Conservation (phyloP, 35 echinoderm and acorn worm genomes). For the Ophioderma brevispina region DNA sequence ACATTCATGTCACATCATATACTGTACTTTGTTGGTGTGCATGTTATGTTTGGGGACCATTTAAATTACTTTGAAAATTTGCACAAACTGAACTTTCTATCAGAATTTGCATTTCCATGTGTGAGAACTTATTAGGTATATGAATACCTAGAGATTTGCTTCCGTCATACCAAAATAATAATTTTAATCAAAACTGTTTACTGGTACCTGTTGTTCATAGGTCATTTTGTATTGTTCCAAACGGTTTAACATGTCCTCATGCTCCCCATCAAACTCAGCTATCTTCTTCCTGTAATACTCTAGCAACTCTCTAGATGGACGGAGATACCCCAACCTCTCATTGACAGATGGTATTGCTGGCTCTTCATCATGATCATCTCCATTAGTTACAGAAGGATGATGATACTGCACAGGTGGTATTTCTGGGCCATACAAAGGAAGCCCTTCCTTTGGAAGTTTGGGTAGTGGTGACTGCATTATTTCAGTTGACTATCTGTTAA, state of each 20-base stretch:
- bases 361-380: slow-evolving; percentile 36
- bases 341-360: slow-evolving; percentile 77
- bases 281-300: slow-evolving; percentile 99
- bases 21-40: no score
- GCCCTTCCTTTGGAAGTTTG: not conserved
- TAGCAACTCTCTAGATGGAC: slow-evolving; percentile 91
- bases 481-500: no score
- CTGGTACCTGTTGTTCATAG: slow-evolving; percentile 99
- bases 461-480: not conserved
- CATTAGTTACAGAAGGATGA: not conserved
- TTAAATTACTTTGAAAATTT: no score
- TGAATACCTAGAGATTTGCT: no score
- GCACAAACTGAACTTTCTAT: no score
- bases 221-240: slow-evolving; percentile 97
- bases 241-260: slow-evolving; percentile 92
- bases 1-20: no score
- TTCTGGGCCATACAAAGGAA: not conserved
- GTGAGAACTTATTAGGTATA: no score
- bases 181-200: no score
- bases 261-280: slow-evolving; percentile 97
- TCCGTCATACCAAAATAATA: no score
- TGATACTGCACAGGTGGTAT: not conserved
- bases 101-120: no score
- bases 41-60: no score
- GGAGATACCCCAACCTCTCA: slow-evolving; percentile 82